Evolutionary conservation across 2,888 invertebrate species (phyloP).

Genomic region (Ennomos quercinarius): DNA sequence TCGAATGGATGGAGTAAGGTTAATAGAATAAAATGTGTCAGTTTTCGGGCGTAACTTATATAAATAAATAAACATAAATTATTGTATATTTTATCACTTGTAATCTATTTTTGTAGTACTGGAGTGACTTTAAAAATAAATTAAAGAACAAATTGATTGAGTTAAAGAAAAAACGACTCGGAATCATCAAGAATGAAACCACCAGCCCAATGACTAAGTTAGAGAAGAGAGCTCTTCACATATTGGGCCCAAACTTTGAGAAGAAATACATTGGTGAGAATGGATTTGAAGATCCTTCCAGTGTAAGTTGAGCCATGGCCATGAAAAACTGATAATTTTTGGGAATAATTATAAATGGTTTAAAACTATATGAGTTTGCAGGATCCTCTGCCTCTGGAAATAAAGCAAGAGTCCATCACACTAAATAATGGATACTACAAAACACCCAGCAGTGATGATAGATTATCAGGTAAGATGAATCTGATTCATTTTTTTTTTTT

Average conservation of each 20-base stretch:
- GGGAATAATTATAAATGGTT: too few species aligned
- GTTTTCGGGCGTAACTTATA: too few species aligned
- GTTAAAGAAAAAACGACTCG: conserved; percentile 52
- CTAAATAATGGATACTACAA: conserved; percentile 46
- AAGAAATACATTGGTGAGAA: conserved; percentile 47
- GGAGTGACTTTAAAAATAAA: conserved; percentile 75
- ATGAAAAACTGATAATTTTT: too few species aligned
- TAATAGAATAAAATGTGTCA: conserved; percentile 28
- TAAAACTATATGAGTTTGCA: conserved; percentile 28
- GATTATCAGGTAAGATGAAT: conserved; percentile 53
- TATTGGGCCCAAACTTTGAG: conserved; percentile 65
- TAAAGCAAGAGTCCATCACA: conserved; percentile 61
- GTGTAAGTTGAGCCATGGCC: conserved; percentile 45
- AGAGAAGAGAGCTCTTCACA: conserved; percentile 62
- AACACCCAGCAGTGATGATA: conserved; percentile 49
- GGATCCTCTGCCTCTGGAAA: conserved; percentile 54
- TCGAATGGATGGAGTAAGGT: conserved; percentile 73
- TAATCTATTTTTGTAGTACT: conserved; percentile 59
- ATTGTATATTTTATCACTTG: background rate
- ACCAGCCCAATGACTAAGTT: conserved; percentile 60
- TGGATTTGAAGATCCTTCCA: conserved; percentile 40
- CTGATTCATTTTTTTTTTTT: too few species aligned
- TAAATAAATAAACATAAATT: background rate
- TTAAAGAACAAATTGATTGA: conserved; percentile 63
- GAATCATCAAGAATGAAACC: conserved; percentile 47